A percentile compares a stretch with the other conserved stretches of the same genome.
These are phyloP conservation scores for Sycophaga agraensis DNA, from an alignment of 1,140 invertebrate species.

Conservation along the genomic window DNA sequence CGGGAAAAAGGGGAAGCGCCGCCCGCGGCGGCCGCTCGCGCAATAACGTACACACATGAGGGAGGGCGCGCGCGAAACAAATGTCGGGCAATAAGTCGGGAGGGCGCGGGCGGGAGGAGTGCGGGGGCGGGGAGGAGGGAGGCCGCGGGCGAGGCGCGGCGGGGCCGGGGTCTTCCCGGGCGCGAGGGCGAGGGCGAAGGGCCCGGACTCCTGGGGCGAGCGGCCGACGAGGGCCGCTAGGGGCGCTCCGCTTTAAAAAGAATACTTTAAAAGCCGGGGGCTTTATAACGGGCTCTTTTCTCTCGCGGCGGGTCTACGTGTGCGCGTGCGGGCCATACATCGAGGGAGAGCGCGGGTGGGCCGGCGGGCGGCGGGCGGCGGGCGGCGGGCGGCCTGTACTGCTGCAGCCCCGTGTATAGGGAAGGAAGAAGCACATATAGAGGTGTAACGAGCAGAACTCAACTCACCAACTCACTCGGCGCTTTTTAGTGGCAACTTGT, in stretches of 20 bases:
- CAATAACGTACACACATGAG: conserved; percentile 12
- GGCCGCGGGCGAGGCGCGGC: no score
- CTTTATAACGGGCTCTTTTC: conserved; percentile 53
- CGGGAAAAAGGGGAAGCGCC: no score
- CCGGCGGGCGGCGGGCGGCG: neutral
- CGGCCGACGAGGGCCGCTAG: conserved; percentile 42
- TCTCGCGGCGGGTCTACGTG: neutral
- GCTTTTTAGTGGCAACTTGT: conserved; percentile 60
- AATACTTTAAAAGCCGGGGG: conserved; percentile 60
- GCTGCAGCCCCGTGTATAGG: conserved; percentile 42
- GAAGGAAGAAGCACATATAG: conserved; percentile 59
- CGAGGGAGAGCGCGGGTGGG: neutral
- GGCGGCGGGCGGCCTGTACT: neutral
- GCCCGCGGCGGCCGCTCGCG: no score
- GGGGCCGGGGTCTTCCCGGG: no score
- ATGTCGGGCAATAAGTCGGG: conserved; percentile 15
- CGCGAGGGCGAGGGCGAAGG: no score
- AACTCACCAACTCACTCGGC: conserved; percentile 60
- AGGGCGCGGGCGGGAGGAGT: no score
- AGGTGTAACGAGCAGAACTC: conserved; percentile 61
- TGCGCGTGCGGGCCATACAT: neutral
- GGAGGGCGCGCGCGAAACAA: conserved; percentile 24
- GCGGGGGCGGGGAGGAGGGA: neutral
- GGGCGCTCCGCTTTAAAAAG: conserved; percentile 59
- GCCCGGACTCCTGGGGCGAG: no score